Base-by-base conservation (phyloP, 2,797 vertebrate genomes). In the Euphonia xanthogaster region DNA sequence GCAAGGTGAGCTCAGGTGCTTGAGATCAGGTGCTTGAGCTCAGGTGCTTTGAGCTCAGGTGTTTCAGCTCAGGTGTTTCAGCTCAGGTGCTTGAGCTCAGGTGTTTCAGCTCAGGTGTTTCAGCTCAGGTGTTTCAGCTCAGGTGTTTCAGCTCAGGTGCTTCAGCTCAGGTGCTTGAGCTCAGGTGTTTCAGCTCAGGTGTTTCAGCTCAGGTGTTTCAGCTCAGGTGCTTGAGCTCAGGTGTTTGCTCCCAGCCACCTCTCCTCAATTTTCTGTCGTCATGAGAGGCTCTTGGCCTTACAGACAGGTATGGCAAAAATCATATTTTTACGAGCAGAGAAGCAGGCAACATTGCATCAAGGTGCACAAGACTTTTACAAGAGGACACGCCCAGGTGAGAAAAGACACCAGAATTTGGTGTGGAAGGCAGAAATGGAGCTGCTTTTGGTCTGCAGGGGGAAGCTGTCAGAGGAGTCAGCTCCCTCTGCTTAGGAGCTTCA, bases 361-460 rank as follows among this genome's bases (percentile, higher is more conserved):
- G 27, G n/a, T 0, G 0, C 13, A 20, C 0, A 0, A n/a, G 12
- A 17, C 2, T 58, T 90, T 44, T 50, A 58, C 23, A 44, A 10
- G 82, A 66, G 23, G 10, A 5, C 7, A 17, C 1, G 2, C 10
- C 42, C 21, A 24, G 7, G 7, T 62, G 23, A 48, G 28, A 90
- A 73, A 67, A 37, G 21, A 24, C 31, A 62, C 12, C 15, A 24
- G 39, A 53, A 45, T 7, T 79, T 54, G 10, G 1, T 13, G 33
- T 25, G n/a, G 47, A 70, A 83, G 44, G n/a, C n/a, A 70, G 65
- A 90, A 48, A 47, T 2, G 5, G 25, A 39, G 47, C 28, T n/a
- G 48, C 15, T 58, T 57, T 10, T 35, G 51, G 15, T 50, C 15
- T 75, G 44, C 35, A 54, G 33, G 47, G 47, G 9, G 58, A 73